Evolutionary conservation across 2,888 invertebrate species (phyloP).

Genomic region (Habroteleia sp.): DNA sequence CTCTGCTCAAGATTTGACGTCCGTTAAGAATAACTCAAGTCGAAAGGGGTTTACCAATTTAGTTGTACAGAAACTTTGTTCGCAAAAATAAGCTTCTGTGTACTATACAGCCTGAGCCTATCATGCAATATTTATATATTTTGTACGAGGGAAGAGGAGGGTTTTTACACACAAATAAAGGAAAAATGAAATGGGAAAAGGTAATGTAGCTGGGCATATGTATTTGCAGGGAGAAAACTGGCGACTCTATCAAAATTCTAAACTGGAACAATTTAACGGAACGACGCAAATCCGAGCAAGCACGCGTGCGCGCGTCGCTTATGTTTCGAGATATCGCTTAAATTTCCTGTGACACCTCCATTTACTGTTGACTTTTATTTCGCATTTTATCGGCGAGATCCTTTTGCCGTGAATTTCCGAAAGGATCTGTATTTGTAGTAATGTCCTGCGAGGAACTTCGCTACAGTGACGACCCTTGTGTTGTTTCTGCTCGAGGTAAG

Average conservation of each 20-base stretch:
- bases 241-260: constrained; percentile 54
- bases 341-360: constrained; percentile 60
- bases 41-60: constrained; percentile 21
- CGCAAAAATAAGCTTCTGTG: constrained; percentile 31
- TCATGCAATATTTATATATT: constrained; percentile 48
- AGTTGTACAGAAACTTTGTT: constrained; percentile 7
- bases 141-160: not conserved
- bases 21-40: constrained; percentile 16
- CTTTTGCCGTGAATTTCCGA: constrained; percentile 46
- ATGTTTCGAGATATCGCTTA: constrained; percentile 24
- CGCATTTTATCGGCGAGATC: constrained; percentile 17
- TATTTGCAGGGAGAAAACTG: constrained; percentile 20
- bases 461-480: constrained; percentile 55
- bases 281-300: constrained; percentile 20
- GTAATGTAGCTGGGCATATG: no score
- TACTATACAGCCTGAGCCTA: constrained; percentile 26
- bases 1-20: constrained; percentile 19
- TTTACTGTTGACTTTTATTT: constrained; percentile 54
- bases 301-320: constrained; percentile 13
- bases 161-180: not conserved
- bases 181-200: not conserved
- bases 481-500: constrained; percentile 69
- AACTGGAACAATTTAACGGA: constrained; percentile 31
- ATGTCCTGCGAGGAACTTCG: constrained; percentile 47
- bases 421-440: constrained; percentile 55